Evolutionary conservation across 2,888 invertebrate genomes (phyloP), one percentile per base, ranked within the genome.

Genomic region (Ptycholaimellus sp.): DNA sequence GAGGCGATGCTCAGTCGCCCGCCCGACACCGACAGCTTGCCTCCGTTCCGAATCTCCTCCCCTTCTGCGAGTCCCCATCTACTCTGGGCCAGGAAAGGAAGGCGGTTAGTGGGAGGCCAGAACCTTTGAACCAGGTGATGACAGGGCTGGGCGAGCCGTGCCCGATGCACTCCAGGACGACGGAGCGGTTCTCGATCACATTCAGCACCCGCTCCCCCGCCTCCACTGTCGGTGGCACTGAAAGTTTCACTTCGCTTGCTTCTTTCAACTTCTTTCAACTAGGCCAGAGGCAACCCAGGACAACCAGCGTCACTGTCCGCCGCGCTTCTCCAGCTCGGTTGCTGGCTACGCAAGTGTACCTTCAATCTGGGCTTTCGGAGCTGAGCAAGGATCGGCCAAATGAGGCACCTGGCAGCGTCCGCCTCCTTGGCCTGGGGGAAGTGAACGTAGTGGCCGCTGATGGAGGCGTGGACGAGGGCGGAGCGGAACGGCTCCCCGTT

Each of bases 41-140:
- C 21, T 3, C 17, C 33, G 17, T n/a, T 22, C 20, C 20, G 21
- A 19, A 33, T 21, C 13, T 33, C n/a, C 6, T 31, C 17, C 5
- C 18, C 4, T 9, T n/a, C n/a, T n/a, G n/a, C n/a, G n/a, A n/a
- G n/a, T n/a, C n/a, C n/a, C n/a, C n/a, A n/a, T n/a, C n/a, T n/a
- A n/a, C n/a, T n/a, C n/a, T n/a, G n/a, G n/a, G n/a, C n/a, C n/a
- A n/a, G n/a, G n/a, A n/a, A n/a, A n/a, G n/a, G n/a, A n/a, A n/a
- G n/a, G n/a, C n/a, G n/a, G n/a, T n/a, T n/a, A n/a, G n/a, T n/a
- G n/a, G n/a, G n/a, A n/a, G n/a, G n/a, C n/a, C n/a, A n/a, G n/a
- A n/a, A n/a, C n/a, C n/a, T n/a, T n/a, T n/a, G n/a, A n/a, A n/a
- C 72, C 72, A 72, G 5, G 46, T 49, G 3, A 70, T 53, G 1